Percentiles rank a stretch among this genome's conserved stretches.
Evolutionary conservation across 1,140 invertebrate genomes (phyloP).

Genomic region (Thalassaphorura encarpata): DNA sequence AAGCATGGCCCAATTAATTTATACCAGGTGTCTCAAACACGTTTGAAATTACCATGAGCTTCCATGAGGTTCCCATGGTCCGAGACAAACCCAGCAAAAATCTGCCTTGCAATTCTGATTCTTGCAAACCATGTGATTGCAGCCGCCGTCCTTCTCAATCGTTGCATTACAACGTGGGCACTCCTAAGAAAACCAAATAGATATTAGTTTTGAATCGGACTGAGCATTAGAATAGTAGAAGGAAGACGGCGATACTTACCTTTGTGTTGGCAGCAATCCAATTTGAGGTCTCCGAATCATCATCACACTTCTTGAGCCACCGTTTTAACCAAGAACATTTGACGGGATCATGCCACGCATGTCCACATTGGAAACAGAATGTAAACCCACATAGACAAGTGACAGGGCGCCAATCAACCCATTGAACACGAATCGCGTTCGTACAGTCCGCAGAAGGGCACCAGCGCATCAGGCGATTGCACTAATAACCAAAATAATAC

Average conservation of each 20-base stretch:
- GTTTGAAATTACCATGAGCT: conserved; percentile 67
- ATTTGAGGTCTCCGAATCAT: conserved; percentile 98
- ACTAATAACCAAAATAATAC: conserved; percentile 56
- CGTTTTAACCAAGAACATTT: conserved; percentile 83
- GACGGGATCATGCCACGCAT: conserved; percentile 99
- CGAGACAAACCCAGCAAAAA: conserved; percentile 99
- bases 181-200: conserved; percentile 47
- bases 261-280: conserved; percentile 99
- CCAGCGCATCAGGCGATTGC: conserved; percentile 90
- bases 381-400: conserved; percentile 86
- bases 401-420: conserved; percentile 83
- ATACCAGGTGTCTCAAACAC: no score
- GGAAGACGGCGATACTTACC: conserved; percentile 40
- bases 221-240: neutral
- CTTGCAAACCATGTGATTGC: conserved; percentile 99
- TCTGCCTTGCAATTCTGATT: conserved; percentile 97
- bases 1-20: no score
- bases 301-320: conserved; percentile 99
- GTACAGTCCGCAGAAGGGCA: conserved; percentile 96
- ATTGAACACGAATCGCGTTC: conserved; percentile 88
- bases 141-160: conserved; percentile 96
- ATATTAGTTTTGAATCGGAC: neutral
- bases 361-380: conserved; percentile 94
- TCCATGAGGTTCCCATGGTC: conserved; percentile 97
- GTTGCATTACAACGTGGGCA: conserved; percentile 98